Percentiles rank a stretch among this genome's conserved stretches.
Conservation (phyloP, 2,888 invertebrate genomes). For the Diadegma fenestrale region DNA sequence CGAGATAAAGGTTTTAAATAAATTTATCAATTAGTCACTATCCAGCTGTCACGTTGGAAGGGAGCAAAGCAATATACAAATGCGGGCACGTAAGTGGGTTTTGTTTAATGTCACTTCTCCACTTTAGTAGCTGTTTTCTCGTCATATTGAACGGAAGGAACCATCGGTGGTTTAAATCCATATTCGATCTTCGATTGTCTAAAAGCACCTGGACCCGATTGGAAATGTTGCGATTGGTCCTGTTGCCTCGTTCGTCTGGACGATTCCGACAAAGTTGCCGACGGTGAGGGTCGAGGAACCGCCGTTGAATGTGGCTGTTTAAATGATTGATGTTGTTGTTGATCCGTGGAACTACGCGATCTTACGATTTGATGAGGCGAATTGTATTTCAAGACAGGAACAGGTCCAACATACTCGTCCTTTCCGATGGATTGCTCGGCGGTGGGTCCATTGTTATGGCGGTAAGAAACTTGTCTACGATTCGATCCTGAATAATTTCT, state of each 20-base stretch:
- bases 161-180: slow-evolving; percentile 92
- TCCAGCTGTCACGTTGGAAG: not conserved
- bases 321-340: slow-evolving; percentile 62
- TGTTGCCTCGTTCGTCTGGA: slow-evolving; percentile 85
- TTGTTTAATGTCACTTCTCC: slow-evolving; percentile 69
- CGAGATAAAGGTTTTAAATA: slow-evolving; percentile 48
- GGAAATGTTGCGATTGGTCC: slow-evolving; percentile 84
- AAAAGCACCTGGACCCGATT: slow-evolving; percentile 86
- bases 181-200: slow-evolving; percentile 91
- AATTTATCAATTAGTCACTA: slow-evolving; percentile 41
- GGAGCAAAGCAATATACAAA: slow-evolving; percentile 58
- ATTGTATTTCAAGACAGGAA: slow-evolving; percentile 80
- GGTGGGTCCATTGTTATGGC: slow-evolving; percentile 46
- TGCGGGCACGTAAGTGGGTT: slow-evolving; percentile 17
- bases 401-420: slow-evolving; percentile 86
- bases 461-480: slow-evolving; percentile 71
- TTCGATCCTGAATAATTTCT: slow-evolving; percentile 66
- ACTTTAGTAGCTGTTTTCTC: slow-evolving; percentile 86
- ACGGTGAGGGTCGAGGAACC: slow-evolving; percentile 61
- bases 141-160: slow-evolving; percentile 93
- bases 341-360: slow-evolving; percentile 67
- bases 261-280: slow-evolving; percentile 65
- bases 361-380: slow-evolving; percentile 77
- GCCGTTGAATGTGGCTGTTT: slow-evolving; percentile 66
- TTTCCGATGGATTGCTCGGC: slow-evolving; percentile 61